These are phyloP conservation scores for Emydocephalus ijimae DNA, from an alignment of 2,113 vertebrate genomes.

Conservation along the genomic window DNA sequence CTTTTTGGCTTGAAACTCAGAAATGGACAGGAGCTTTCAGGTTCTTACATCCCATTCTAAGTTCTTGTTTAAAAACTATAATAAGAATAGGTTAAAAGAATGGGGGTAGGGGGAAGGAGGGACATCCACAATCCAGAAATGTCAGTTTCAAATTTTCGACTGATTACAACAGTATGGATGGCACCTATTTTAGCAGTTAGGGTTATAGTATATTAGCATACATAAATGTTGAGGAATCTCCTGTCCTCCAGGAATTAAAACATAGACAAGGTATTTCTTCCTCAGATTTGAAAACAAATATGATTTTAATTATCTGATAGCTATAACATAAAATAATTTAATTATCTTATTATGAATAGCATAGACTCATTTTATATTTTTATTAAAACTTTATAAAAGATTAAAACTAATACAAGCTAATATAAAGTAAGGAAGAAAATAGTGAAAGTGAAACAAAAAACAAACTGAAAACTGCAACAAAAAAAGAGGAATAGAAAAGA, in stretches of 20 bases:
- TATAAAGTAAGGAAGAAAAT: neutral
- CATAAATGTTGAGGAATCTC: neutral
- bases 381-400: neutral
- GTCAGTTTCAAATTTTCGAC: neutral
- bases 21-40: neutral
- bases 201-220: neutral
- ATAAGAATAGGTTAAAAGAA: neutral
- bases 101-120: neutral
- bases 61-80: neutral
- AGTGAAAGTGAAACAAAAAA: neutral
- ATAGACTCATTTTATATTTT: neutral
- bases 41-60: neutral
- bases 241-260: neutral
- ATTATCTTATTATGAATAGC: neutral
- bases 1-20: constrained; percentile 5
- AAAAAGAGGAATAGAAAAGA: neutral
- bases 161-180: neutral
- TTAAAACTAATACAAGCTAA: neutral
- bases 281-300: neutral
- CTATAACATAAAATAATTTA: neutral
- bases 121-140: neutral
- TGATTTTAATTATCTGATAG: neutral
- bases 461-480: neutral
- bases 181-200: neutral
- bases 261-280: neutral